Evolutionary conservation across 2,888 invertebrate species (phyloP).

Genomic region (Allolobophora icterica): DNA sequence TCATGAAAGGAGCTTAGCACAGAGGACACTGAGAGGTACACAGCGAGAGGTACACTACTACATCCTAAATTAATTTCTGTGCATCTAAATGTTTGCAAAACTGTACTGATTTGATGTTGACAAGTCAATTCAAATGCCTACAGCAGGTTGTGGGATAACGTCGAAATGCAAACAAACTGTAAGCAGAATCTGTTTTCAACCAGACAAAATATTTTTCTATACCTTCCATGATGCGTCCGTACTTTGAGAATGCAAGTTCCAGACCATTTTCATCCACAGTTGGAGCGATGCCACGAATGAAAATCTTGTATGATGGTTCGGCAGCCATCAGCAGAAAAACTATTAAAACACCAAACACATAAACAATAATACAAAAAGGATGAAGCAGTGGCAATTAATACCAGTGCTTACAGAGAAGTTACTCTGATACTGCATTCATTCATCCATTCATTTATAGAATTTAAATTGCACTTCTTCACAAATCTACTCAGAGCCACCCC

Average conservation of each 20-base stretch:
- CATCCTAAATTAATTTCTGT: too few relatives aligned
- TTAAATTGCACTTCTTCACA: not conserved
- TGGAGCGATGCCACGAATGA: constrained; percentile 1
- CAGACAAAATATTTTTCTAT: not conserved
- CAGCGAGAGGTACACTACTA: too few relatives aligned
- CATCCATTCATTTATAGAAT: not conserved
- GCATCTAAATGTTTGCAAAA: not conserved
- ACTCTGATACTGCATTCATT: not conserved
- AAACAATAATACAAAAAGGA: not conserved
- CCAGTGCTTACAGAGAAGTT: not conserved
- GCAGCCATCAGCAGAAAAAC: constrained; percentile 17
- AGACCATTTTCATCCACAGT: not conserved
- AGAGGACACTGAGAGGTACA: not conserved
- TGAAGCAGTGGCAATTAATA: not conserved
- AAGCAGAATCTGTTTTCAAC: not conserved
- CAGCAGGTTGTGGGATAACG: not conserved
- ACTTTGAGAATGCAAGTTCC: constrained; percentile 3
- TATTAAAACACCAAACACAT: not conserved
- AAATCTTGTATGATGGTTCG: constrained; percentile 6
- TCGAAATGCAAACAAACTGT: not conserved
- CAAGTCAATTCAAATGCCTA: not conserved
- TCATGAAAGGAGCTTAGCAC: too few relatives aligned
- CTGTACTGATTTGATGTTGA: not conserved
- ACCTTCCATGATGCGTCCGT: constrained; percentile 11
- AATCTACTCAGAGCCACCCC: not conserved